Percentiles rank a stretch among this genome's conserved stretches.
Evolutionary conservation across 2,888 invertebrate genomes (phyloP).

Genomic region (Agonopterix heracliana): DNA sequence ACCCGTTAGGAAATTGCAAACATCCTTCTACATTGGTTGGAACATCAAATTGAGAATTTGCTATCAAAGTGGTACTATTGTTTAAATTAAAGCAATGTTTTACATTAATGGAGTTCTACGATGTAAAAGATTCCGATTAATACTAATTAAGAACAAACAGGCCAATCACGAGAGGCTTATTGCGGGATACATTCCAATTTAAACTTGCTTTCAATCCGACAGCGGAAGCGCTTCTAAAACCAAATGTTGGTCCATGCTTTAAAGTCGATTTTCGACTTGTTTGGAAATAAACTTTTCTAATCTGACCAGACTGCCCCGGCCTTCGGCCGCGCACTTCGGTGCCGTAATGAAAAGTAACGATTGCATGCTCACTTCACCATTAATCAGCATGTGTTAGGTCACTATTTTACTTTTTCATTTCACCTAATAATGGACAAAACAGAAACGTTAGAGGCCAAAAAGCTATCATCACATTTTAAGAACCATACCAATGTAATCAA

Average conservation of each 20-base stretch:
- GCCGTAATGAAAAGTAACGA: slow-evolving; percentile 76
- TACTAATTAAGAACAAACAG: slow-evolving; percentile 75
- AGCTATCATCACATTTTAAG: background rate
- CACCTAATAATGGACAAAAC: background rate
- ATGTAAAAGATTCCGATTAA: slow-evolving; percentile 64
- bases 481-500: no score
- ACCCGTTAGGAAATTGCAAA: background rate
- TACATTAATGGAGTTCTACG: slow-evolving; percentile 30
- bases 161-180: slow-evolving; percentile 73
- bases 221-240: slow-evolving; percentile 62
- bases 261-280: slow-evolving; percentile 74
- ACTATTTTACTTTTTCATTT: slow-evolving; percentile 22
- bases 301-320: slow-evolving; percentile 62
- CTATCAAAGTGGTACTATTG: background rate
- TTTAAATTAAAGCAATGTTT: slow-evolving; percentile 24
- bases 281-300: slow-evolving; percentile 69
- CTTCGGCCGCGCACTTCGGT: slow-evolving; percentile 67
- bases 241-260: slow-evolving; percentile 69
- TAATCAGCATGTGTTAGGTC: slow-evolving; percentile 55
- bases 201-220: slow-evolving; percentile 70
- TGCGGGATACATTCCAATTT: slow-evolving; percentile 75
- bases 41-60: background rate
- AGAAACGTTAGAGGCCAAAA: background rate
- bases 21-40: background rate
- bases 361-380: slow-evolving; percentile 69